These are phyloP conservation scores for Peromyscus nudipes DNA, from an alignment of 2,797 vertebrate genomes.

Conservation along the genomic window DNA sequence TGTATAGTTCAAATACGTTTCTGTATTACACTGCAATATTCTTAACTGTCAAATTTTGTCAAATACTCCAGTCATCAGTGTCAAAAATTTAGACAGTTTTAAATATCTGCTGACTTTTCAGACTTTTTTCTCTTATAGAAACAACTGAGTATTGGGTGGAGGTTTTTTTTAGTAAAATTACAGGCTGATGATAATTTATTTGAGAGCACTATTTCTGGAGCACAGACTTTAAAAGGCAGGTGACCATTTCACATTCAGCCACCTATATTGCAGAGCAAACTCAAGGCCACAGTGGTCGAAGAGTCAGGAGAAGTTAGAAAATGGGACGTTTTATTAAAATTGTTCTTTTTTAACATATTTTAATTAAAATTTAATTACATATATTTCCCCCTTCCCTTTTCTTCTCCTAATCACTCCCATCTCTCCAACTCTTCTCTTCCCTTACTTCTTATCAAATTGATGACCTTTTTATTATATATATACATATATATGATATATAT, in stretches of 20 bases:
- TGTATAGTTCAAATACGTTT: not conserved
- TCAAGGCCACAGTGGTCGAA: not conserved
- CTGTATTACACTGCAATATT: not conserved
- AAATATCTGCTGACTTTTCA: not conserved
- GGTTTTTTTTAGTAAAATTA: not conserved
- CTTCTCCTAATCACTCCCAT: not conserved
- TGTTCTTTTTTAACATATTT: not conserved
- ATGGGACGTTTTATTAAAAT: not conserved
- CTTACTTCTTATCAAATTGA: not conserved
- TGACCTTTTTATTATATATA: not conserved
- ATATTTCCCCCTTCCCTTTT: not conserved
- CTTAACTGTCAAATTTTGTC: not conserved
- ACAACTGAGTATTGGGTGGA: not conserved
- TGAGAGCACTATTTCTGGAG: not conserved
- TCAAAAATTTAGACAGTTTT: not conserved
- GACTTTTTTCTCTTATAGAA: not conserved
- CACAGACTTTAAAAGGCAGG: not conserved
- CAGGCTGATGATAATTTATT: not conserved
- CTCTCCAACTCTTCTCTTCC: not conserved
- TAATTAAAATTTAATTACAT: not conserved
- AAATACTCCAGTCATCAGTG: not conserved
- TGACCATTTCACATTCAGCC: not conserved
- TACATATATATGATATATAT: not conserved
- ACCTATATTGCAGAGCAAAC: not conserved
- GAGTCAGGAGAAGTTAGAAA: not conserved